Evolutionary conservation across 1,140 invertebrate genomes (phyloP), one percentile per base, ranked within the genome.

Genomic region (Plodia interpunctella): DNA sequence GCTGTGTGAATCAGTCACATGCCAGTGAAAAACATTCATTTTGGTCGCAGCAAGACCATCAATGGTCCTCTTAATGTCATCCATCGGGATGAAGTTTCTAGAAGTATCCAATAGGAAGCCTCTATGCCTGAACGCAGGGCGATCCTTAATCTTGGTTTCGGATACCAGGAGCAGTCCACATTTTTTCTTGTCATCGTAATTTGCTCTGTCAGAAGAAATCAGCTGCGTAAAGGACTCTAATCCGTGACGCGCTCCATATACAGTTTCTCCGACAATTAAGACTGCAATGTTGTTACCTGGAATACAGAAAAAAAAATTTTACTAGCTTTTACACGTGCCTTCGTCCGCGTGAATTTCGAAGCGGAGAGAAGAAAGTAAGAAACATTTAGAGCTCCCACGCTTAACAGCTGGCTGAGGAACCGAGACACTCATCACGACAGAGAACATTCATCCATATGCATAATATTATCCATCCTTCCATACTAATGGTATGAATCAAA

Each of bases 21-120:
- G 96, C 95, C 96, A 97, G 76, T 97, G 96, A 30, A 97, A 93
- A 0, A 95, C 94, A 72, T 97, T 97, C 63, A 97, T 80, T 83
- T 97, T 97, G 18, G 93, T 94, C 0, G 94, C 91, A 0, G 95
- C 93, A 96, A 97, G 96, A 3, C 92, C 96, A 68, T 96, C 94
- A 0, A 97, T 86, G 2, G 94, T 94, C 50, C 91, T 92, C 65
- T 93, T 93, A 5, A 97, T 91, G 56, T 91, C 89, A 0, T 90
- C 80, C 50, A 96, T 71, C 0, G 93, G 91, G 52, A 96, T 91
- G 74, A 93, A 97, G 76, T 96, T 95, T 50, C 96, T 88, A 0
- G 94, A 92, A 0, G 94, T 94, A 71, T 97, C 96, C 25, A 97
- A 68, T 0, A 96, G 77, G 0, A 96, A 75, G 0, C 95, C 95